Evolutionary conservation across 2,797 vertebrate species (phyloP).

Genomic region (Acanthiza pusilla): DNA sequence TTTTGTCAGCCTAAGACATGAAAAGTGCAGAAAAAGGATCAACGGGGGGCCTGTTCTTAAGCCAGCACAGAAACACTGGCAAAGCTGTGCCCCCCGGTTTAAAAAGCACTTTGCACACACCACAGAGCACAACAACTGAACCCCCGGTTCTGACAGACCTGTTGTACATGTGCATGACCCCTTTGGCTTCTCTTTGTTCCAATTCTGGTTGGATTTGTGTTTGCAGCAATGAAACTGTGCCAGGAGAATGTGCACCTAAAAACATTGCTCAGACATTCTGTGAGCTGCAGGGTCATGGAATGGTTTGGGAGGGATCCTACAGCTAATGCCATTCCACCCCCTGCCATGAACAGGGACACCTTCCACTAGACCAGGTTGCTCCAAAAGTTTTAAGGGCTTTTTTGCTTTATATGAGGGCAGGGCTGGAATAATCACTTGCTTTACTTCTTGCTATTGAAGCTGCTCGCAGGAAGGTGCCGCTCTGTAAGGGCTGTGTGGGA

Average conservation of each 20-base stretch:
- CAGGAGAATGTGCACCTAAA: background rate
- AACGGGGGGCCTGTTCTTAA: background rate
- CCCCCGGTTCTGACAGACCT: background rate
- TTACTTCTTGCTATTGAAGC: background rate
- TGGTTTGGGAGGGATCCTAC: background rate
- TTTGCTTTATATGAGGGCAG: background rate
- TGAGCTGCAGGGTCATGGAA: background rate
- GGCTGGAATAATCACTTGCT: fast-evolving
- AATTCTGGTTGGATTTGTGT: background rate
- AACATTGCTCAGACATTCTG: background rate
- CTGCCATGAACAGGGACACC: background rate
- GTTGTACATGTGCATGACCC: background rate
- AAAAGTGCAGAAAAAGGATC: background rate
- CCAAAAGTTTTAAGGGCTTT: background rate
- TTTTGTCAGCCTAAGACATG: background rate
- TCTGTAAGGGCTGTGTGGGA: background rate
- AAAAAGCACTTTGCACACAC: background rate
- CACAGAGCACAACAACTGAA: background rate
- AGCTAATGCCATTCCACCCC: background rate
- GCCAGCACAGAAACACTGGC: background rate
- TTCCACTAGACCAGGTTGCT: background rate
- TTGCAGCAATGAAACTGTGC: background rate
- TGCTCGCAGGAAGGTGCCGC: fast-evolving
- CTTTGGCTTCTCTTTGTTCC: background rate
- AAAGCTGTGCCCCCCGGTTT: background rate